These are phyloP conservation scores for Ibycter americanus DNA, from an alignment of 2,797 vertebrate species.

Conservation along the genomic window DNA sequence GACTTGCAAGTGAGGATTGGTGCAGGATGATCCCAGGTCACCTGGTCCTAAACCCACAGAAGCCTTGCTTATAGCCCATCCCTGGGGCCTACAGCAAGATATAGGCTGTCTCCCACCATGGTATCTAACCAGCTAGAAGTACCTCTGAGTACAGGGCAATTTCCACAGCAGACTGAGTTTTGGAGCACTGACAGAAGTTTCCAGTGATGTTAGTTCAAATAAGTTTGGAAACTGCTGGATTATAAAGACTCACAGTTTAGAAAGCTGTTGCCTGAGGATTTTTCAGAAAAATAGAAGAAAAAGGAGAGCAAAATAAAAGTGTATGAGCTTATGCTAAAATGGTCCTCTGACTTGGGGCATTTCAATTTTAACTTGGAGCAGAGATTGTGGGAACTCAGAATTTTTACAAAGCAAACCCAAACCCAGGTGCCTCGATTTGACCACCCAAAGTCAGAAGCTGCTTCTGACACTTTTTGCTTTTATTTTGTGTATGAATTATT, in stretches of 20 bases:
- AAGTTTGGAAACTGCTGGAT: neutral
- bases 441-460: conserved; percentile 2
- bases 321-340: neutral
- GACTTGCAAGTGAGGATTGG: neutral
- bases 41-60: neutral
- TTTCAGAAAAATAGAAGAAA: neutral
- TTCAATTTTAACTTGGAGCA: neutral
- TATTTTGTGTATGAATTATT: neutral
- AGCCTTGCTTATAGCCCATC: neutral
- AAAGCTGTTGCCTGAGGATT: neutral
- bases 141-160: neutral
- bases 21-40: neutral
- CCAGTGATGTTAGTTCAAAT: neutral
- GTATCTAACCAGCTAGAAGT: neutral
- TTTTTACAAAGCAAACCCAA: neutral
- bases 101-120: neutral
- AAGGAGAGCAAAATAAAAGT: neutral
- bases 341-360: neutral
- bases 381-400: neutral
- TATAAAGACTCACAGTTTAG: neutral
- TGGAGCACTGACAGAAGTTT: neutral
- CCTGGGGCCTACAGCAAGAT: neutral
- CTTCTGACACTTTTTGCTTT: neutral
- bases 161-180: neutral
- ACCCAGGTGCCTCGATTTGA: neutral